Base-by-base conservation (phyloP, 2,797 vertebrate species). In the Dermochelys coriacea region DNA sequence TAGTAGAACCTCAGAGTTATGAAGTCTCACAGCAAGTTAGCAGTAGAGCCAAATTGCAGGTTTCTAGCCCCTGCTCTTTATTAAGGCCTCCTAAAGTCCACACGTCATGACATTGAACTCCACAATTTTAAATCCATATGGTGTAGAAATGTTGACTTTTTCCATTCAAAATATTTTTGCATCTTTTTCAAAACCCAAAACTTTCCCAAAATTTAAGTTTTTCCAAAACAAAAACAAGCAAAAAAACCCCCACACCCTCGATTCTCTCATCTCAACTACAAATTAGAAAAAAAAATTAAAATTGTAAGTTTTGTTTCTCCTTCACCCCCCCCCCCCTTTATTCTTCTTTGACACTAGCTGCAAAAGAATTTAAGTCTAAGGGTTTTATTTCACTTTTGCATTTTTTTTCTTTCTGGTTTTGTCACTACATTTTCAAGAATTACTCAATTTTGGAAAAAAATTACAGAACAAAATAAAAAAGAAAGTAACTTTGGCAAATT, bases 331-430 rank as follows among this genome's bases (percentile, higher is more conserved):
- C 50, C 50, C 50, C 16, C 15, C 50, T 51, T 5, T 18, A 5
- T 19, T 52, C 85, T 10, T 2, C 59, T 59, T 31, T 31, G 29
- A 6, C 57, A 59, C 57, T 59, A 12, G 59, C 3, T 59, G 3
- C 12, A 59, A 59, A 14, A 12, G 5, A 31, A 27, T 57, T 57
- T 57, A 14, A 31, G 3, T 51, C 78, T 80, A 80, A 57, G 12
- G 29, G 5, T 3, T 86, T 10, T 37, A 59, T 54, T 50, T 2
- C 47, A 3, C 0, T 27, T 64, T 84, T 68, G 15, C 1, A 2
- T 80, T 5, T 3, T 15, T 15, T 14, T 27, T 25, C 1, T 0
- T 4, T 3, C 4, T 37, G 12, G 5, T 59, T 71, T 77, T 81
- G n/a, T 5, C 8, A 49, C 1, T 64, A 16, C 31, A 6, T 49